phyloP scores from a whole-genome alignment of 2,113 vertebrate species.

The Pelmatolapia mariae region DNA sequence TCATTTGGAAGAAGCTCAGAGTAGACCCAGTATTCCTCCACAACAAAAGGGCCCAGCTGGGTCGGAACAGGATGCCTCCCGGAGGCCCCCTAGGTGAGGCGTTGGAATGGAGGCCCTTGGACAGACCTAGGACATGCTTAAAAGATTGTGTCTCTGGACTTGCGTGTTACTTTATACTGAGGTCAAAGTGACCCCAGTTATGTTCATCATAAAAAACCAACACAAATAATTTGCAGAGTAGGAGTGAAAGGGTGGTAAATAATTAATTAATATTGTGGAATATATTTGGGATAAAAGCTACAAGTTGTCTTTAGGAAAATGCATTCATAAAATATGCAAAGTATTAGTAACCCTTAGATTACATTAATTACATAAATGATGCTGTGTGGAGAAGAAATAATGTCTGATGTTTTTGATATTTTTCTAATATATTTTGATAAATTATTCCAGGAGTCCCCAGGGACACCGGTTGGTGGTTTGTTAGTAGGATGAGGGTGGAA shows the following conservation, averaged over 20 bases:
- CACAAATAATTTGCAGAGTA: neutral
- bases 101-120: neutral
- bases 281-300: neutral
- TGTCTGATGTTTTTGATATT: neutral
- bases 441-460: neutral
- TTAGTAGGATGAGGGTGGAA: neutral
- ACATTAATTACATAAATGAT: neutral
- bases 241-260: neutral
- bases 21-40: neutral
- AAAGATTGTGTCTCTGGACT: neutral
- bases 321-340: neutral
- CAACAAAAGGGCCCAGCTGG: neutral
- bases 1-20: neutral
- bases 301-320: neutral
- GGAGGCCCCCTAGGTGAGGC: fast-evolving
- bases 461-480: neutral
- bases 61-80: neutral
- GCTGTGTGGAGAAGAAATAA: neutral
- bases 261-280: neutral
- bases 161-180: neutral
- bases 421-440: neutral
- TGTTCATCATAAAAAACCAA: neutral
- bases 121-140: neutral
- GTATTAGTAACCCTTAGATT: neutral
- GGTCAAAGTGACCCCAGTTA: neutral